Conservation (phyloP, 2,797 vertebrate genomes). For the Gila robusta region DNA sequence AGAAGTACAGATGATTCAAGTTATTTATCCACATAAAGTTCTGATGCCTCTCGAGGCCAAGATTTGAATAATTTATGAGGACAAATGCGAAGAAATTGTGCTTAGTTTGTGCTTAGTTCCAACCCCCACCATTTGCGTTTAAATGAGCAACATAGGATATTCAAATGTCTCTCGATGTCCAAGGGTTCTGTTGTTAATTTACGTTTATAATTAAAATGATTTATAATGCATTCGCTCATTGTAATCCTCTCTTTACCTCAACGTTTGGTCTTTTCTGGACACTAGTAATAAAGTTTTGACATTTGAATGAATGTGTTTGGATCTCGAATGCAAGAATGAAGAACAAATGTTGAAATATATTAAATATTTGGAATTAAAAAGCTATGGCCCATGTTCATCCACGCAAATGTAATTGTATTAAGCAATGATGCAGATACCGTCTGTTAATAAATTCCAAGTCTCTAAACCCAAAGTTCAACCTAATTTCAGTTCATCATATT, state of each 20-base stretch:
- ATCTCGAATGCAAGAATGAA: slow-evolving; percentile 1
- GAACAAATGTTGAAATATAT: neutral
- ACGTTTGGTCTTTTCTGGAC: neutral
- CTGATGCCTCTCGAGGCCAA: slow-evolving; percentile 68
- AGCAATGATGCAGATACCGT: slow-evolving; percentile 14
- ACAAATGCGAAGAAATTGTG: slow-evolving; percentile 76
- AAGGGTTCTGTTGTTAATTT: slow-evolving; percentile 22
- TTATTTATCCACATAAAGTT: slow-evolving; percentile 83
- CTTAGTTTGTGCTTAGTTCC: slow-evolving; percentile 68
- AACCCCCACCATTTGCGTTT: slow-evolving; percentile 63
- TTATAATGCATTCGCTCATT: neutral
- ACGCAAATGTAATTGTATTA: neutral
- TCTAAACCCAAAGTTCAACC: neutral
- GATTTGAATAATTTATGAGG: slow-evolving; percentile 81
- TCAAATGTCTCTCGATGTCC: slow-evolving; percentile 59
- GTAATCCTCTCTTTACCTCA: neutral
- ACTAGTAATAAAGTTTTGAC: slow-evolving; percentile 31
- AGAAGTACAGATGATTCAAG: slow-evolving; percentile 75
- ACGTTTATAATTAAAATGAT: slow-evolving; percentile 35
- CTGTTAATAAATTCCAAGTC: slow-evolving; percentile 11
- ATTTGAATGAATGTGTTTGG: slow-evolving; percentile 35
- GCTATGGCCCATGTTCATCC: neutral
- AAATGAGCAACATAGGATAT: slow-evolving; percentile 63
- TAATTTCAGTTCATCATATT: neutral
- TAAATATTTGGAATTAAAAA: neutral